phyloP scores from a whole-genome alignment of 1,140 invertebrate species.

The Drosophila setifemur region DNA sequence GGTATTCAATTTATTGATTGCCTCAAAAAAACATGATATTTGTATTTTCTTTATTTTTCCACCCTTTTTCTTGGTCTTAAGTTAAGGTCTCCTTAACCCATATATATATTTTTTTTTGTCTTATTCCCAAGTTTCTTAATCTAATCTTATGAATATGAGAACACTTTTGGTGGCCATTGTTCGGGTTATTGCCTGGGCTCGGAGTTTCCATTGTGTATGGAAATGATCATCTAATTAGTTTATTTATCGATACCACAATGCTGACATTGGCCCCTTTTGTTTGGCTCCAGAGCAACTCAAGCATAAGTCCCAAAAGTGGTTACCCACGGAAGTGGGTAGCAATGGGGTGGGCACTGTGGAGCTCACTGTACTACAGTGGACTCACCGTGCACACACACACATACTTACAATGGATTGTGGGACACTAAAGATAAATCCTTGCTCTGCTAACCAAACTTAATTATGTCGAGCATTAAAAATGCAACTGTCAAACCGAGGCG shows the following conservation, averaged over 20 bases:
- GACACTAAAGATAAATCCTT: constrained; percentile 43
- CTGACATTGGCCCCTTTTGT: constrained; percentile 13
- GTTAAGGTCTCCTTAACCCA: background rate
- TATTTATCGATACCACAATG: constrained; percentile 9
- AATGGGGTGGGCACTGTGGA: background rate
- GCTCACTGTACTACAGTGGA: constrained; percentile 4
- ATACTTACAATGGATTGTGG: constrained; percentile 8
- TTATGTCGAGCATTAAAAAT: constrained; percentile 79
- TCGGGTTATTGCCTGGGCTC: background rate
- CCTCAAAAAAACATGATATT: too few species aligned
- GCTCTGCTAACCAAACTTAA: constrained; percentile 65
- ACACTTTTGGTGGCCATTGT: background rate
- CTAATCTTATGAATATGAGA: too few species aligned
- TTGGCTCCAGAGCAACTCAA: constrained; percentile 23
- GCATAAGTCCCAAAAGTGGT: constrained; percentile 15
- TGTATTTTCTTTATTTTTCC: too few species aligned
- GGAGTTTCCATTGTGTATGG: background rate
- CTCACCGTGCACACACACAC: constrained; percentile 3
- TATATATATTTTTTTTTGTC: background rate
- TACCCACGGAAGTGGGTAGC: background rate
- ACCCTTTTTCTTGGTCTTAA: too few species aligned
- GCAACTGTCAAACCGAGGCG: constrained; percentile 70
- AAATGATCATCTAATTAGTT: constrained; percentile 6
- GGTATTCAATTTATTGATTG: too few species aligned
- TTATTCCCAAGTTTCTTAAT: background rate